Percentiles rank a stretch among this genome's conserved stretches.
Evolutionary conservation across 2,888 invertebrate species (phyloP).

Genomic region (Agapostemon virescens): DNA sequence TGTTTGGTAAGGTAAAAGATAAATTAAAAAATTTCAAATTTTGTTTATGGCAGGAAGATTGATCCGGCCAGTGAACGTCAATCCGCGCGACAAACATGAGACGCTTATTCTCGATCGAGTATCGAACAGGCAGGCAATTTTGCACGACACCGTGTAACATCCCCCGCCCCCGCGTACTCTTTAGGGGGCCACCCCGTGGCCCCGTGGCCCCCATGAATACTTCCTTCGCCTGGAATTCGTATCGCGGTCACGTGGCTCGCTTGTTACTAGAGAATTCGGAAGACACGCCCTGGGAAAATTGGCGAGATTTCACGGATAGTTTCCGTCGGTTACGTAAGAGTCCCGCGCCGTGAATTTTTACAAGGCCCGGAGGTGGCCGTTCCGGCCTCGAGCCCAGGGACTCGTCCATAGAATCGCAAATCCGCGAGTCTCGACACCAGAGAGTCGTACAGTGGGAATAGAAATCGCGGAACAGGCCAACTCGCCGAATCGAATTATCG

Average conservation of each 20-base stretch:
- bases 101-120: not conserved
- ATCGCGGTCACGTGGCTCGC: conserved; percentile 16
- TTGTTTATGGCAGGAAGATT: not conserved
- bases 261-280: conserved; percentile 17
- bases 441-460: not conserved
- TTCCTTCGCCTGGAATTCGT: conserved; percentile 10
- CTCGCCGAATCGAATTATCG: not conserved
- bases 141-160: not conserved
- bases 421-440: not conserved
- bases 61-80: not conserved
- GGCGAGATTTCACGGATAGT: conserved; percentile 23
- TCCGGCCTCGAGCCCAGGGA: not conserved
- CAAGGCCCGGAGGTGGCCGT: not conserved
- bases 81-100: not conserved
- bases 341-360: conserved; percentile 24
- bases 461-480: not conserved
- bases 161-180: too few relatives aligned
- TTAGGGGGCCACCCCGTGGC: not conserved
- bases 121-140: not conserved
- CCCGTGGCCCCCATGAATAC: conserved; percentile 24
- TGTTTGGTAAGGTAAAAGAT: not conserved
- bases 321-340: conserved; percentile 16
- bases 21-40: not conserved
- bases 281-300: conserved; percentile 11
- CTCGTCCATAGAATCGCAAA: conserved; percentile 15